Evolutionary conservation across 2,113 vertebrate genomes (phyloP).

Genomic region (Perca flavescens): DNA sequence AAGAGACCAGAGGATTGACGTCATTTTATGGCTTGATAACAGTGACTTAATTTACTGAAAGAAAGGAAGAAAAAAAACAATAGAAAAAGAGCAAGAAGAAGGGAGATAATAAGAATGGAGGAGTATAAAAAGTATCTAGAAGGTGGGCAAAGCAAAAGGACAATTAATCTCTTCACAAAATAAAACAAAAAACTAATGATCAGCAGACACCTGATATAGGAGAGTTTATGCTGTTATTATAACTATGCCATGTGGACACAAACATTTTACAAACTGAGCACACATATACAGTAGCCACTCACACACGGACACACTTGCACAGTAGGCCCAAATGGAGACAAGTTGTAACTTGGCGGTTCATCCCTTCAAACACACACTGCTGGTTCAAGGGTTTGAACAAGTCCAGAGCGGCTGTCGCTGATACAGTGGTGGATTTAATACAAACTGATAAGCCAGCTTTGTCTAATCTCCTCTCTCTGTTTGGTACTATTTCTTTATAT

Average conservation of each 20-base stretch:
- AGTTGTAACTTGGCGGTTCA: constrained; percentile 41
- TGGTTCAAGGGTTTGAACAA: constrained; percentile 36
- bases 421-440: constrained; percentile 46
- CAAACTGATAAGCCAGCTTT: constrained; percentile 52
- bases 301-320: constrained; percentile 15
- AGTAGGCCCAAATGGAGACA: constrained; percentile 39
- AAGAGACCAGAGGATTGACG: not conserved
- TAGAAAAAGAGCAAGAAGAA: fast-evolving
- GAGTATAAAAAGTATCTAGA: not conserved
- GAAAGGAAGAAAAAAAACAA: no score
- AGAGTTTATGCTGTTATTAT: not conserved
- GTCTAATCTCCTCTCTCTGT: constrained; percentile 55
- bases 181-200: not conserved
- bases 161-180: not conserved
- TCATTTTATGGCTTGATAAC: not conserved
- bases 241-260: not conserved
- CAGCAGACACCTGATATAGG: not conserved
- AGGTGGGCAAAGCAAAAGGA: no score
- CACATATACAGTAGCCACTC: not conserved
- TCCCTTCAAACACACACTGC: constrained; percentile 34
- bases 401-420: constrained; percentile 43
- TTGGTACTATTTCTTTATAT: not conserved
- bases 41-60: not conserved
- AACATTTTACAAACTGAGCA: not conserved
- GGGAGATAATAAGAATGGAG: no score